These are phyloP conservation scores for Melanostoma mellinum DNA, from an alignment of 2,888 invertebrate species.

Conservation along the genomic window DNA sequence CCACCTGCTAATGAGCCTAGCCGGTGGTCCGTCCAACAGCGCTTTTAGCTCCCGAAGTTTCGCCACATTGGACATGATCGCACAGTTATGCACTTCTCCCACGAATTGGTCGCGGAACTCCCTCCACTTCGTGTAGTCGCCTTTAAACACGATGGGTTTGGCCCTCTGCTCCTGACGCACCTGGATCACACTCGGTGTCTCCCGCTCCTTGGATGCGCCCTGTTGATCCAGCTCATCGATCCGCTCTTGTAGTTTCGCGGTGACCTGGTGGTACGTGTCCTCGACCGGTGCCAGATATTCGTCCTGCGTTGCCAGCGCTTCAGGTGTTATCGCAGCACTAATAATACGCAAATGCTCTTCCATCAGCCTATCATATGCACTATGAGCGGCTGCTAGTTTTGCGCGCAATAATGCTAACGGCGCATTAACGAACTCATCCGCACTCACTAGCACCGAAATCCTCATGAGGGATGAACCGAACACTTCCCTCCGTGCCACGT, in stretches of 20 bases:
- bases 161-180: too few species aligned
- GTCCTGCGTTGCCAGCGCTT: not conserved
- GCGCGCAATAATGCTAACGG: not conserved
- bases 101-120: too few species aligned
- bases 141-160: too few species aligned
- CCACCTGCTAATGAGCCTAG: too few species aligned
- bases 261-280: not conserved
- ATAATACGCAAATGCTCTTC: too few species aligned
- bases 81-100: too few species aligned
- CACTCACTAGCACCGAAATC: not conserved
- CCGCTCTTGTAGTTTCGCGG: not conserved
- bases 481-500: constrained; percentile 8
- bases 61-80: too few species aligned
- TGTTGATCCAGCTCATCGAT: not conserved
- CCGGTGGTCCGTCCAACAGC: too few species aligned
- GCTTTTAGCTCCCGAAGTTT: too few species aligned
- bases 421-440: not conserved
- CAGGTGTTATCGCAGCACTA: not conserved
- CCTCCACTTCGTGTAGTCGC: too few species aligned
- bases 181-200: too few species aligned
- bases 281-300: not conserved
- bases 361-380: too few species aligned
- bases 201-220: not conserved
- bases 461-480: constrained; percentile 7
- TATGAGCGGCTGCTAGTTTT: not conserved